phyloP scores from a whole-genome alignment of 1,140 invertebrate genomes.

The Magallana angulata region DNA sequence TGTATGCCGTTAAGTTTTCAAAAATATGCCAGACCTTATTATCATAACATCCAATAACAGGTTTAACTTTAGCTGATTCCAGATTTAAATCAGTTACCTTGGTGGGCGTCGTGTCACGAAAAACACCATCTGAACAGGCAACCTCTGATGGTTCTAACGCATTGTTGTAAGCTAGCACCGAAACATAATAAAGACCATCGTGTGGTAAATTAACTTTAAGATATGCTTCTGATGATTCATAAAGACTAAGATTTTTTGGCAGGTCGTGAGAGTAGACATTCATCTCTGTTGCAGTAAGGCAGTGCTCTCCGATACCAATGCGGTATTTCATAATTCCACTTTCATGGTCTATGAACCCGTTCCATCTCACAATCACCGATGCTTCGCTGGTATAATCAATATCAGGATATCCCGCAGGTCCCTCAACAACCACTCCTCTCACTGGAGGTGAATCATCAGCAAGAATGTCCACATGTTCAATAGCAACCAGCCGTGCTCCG shows the following conservation, averaged over 20 bases:
- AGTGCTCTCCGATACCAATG: constrained; percentile 46
- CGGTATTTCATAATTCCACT: constrained; percentile 59
- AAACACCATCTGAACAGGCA: constrained; percentile 62
- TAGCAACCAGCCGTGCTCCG: constrained; percentile 47
- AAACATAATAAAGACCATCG: constrained; percentile 46
- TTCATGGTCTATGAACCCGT: constrained; percentile 63
- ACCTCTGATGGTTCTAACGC: constrained; percentile 60
- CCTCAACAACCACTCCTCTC: constrained; percentile 58
- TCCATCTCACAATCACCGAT: constrained; percentile 52
- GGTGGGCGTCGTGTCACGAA: constrained; percentile 50
- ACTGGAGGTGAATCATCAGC: constrained; percentile 61
- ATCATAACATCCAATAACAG: constrained; percentile 49
- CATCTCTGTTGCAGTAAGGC: constrained; percentile 49
- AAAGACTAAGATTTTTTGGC: not conserved
- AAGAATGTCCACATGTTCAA: constrained; percentile 59
- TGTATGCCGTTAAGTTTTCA: constrained; percentile 37
- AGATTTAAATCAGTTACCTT: constrained; percentile 47
- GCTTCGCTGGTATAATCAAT: constrained; percentile 60
- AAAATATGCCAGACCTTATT: constrained; percentile 39
- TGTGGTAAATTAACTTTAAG: constrained; percentile 9
- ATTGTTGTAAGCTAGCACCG: constrained; percentile 62
- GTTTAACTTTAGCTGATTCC: constrained; percentile 40
- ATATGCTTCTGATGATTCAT: constrained; percentile 29
- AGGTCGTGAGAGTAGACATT: not conserved
- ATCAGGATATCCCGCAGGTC: constrained; percentile 50